Evolutionary conservation across 2,797 vertebrate genomes (phyloP), one percentile per base, ranked within the genome.

Genomic region (Triplophysa bombifrons): DNA sequence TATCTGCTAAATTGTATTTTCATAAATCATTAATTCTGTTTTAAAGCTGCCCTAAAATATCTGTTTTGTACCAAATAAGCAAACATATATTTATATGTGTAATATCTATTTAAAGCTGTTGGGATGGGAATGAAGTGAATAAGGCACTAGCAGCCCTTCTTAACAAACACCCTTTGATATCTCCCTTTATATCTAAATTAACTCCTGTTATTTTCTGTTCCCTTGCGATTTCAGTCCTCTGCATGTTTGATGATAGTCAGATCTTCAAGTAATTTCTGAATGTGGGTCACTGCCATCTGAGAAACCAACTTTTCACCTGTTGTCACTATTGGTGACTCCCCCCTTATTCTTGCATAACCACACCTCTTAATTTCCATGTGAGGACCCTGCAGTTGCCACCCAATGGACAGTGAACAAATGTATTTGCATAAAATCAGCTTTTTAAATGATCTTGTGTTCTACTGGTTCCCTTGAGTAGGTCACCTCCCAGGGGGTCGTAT

Each of bases 81-180:
- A 56, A 56, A 56, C 20, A 56, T 30, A 25, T 27, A 30, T 30
- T 27, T 13, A 60, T 13, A 61, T 61, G 25, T 61, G 14, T 27
- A 11, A 60, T 60, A 14, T 60, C 12, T 61, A 27, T 61, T 61
- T 61, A 16, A 61, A 61, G 25, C 13, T 27, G 13, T 61, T 61
- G 13, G 58, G 14, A 30, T 30, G 17, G 12, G 22, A 22, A 25
- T 0, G 83, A 27, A n/a, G 60, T 85, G 84, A 90, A 91, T 91
- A 79, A 64, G 76, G 53, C 8, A 9, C 27, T 34, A 80, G 72
- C 70, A 86, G 66, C 56, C 64, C 44, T 71, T 75, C 74, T 80
- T 34, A 81, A 72, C 72, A 84, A 87, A 84, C 60, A 63, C 60
- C 27, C 12, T 20, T 27, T 63, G 60, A 63, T 80, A 80, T 58